phyloP scores from a whole-genome alignment of 1,140 invertebrate species.

The Helicoverpa armigera region DNA sequence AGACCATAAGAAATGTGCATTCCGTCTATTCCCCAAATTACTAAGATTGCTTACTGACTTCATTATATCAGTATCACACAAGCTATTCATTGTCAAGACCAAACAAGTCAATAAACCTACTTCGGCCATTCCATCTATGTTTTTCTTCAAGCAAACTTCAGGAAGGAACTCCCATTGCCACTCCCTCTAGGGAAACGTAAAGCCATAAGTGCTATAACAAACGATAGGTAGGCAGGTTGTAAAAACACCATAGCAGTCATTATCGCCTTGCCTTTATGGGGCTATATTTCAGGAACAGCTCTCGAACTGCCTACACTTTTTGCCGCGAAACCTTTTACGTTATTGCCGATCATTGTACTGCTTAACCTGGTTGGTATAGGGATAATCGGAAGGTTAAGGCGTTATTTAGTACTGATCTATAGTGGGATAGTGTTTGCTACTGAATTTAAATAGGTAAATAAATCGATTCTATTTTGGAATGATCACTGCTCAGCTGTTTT shows the following conservation, averaged over 20 bases:
- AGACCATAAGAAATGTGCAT: too few species aligned
- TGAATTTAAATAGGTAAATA: too few species aligned
- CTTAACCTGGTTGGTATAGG: background rate
- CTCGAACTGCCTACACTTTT: constrained; percentile 24
- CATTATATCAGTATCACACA: too few species aligned
- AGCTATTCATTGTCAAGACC: background rate
- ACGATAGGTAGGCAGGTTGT: background rate
- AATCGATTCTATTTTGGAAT: too few species aligned
- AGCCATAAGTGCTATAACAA: constrained; percentile 21
- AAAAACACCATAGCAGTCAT: constrained; percentile 22
- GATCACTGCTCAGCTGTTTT: too few species aligned
- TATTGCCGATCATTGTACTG: constrained; percentile 30
- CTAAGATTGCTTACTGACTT: too few species aligned
- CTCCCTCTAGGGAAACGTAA: constrained; percentile 18
- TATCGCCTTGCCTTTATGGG: constrained; percentile 35
- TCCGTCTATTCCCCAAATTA: too few species aligned
- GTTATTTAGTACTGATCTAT: too few species aligned
- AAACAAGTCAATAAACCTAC: background rate
- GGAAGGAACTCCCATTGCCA: background rate
- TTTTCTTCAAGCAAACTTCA: background rate
- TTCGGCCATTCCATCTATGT: background rate
- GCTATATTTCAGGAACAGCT: constrained; percentile 15
- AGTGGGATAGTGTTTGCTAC: too few species aligned
- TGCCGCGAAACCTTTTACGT: background rate
- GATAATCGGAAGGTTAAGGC: too few species aligned